Evolutionary conservation across 1,140 invertebrate species (phyloP).

Genomic region (Oreohelix idahoensis): DNA sequence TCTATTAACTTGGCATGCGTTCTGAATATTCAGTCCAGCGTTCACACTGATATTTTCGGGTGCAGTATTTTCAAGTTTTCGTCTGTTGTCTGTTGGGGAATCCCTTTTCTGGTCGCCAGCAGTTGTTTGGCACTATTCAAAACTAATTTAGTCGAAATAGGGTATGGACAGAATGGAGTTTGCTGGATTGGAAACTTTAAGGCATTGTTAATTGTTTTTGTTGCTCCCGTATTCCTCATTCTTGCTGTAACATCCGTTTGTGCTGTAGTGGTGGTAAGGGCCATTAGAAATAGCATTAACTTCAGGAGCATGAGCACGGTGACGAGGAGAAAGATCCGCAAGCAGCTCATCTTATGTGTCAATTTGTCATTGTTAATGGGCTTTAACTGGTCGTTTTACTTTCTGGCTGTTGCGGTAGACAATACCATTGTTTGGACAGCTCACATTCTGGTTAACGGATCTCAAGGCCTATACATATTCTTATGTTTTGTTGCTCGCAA

Average conservation of each 20-base stretch:
- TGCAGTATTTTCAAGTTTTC: neutral
- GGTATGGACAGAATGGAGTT: slow-evolving; percentile 34
- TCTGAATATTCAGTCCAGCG: slow-evolving; percentile 63
- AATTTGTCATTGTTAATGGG: slow-evolving; percentile 70
- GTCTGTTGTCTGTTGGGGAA: neutral
- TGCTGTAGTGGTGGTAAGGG: slow-evolving; percentile 61
- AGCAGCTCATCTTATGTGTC: slow-evolving; percentile 73
- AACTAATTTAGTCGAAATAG: neutral
- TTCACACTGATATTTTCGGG: neutral
- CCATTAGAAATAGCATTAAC: slow-evolving; percentile 66
- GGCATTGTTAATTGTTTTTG: slow-evolving; percentile 57
- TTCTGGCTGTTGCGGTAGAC: slow-evolving; percentile 49
- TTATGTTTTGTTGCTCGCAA: slow-evolving; percentile 47
- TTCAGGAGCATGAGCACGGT: slow-evolving; percentile 51
- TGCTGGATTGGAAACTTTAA: slow-evolving; percentile 70
- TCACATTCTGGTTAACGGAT: slow-evolving; percentile 51
- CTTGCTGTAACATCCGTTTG: slow-evolving; percentile 56
- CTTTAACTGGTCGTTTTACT: slow-evolving; percentile 64
- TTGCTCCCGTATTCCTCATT: slow-evolving; percentile 56
- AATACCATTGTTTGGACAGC: slow-evolving; percentile 43
- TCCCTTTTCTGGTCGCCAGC: slow-evolving; percentile 8
- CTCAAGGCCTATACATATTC: slow-evolving; percentile 51
- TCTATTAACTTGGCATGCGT: slow-evolving; percentile 78
- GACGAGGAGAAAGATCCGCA: slow-evolving; percentile 45
- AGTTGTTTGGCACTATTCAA: slow-evolving; percentile 14